Conservation (phyloP, 2,113 vertebrate species). For the Spheniscus mendiculus region DNA sequence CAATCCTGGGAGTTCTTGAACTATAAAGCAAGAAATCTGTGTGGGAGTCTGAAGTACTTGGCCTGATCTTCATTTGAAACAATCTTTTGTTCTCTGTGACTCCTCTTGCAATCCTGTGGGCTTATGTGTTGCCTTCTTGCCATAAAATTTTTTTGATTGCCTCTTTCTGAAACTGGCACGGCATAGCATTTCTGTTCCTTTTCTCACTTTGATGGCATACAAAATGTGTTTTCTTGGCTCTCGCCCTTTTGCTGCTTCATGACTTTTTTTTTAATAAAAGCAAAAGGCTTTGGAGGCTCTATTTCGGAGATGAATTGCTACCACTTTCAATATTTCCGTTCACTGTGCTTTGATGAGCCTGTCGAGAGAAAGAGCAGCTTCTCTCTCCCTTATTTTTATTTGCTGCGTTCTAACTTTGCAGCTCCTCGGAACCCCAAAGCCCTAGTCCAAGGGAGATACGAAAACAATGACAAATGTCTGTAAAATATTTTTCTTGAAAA, state of each 20-base stretch:
- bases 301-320: constrained; percentile 54
- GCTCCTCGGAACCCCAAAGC: constrained; percentile 39
- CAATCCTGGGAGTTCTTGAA: not conserved
- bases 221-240: constrained; percentile 68
- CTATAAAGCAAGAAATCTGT: not conserved
- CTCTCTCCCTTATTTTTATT: constrained; percentile 67
- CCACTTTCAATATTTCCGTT: constrained; percentile 66
- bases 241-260: constrained; percentile 57
- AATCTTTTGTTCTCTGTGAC: constrained; percentile 33
- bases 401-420: constrained; percentile 57
- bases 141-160: constrained; percentile 32
- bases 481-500: constrained; percentile 62
- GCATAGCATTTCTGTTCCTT: constrained; percentile 54
- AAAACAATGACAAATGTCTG: constrained; percentile 60
- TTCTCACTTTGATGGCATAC: constrained; percentile 34
- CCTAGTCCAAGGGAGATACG: constrained; percentile 51
- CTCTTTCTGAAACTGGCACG: constrained; percentile 49
- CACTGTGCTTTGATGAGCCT: constrained; percentile 63
- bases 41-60: not conserved
- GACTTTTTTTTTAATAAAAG: constrained; percentile 44
- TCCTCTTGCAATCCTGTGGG: constrained; percentile 40
- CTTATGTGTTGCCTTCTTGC: constrained; percentile 12
- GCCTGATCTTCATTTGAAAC: constrained; percentile 29
- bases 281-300: constrained; percentile 61
- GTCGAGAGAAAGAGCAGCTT: constrained; percentile 42